A percentile compares a stretch with the other conserved stretches of the same genome.
Conservation (phyloP, 2,113 vertebrate genomes). For the Brachypteracias leptosomus region DNA sequence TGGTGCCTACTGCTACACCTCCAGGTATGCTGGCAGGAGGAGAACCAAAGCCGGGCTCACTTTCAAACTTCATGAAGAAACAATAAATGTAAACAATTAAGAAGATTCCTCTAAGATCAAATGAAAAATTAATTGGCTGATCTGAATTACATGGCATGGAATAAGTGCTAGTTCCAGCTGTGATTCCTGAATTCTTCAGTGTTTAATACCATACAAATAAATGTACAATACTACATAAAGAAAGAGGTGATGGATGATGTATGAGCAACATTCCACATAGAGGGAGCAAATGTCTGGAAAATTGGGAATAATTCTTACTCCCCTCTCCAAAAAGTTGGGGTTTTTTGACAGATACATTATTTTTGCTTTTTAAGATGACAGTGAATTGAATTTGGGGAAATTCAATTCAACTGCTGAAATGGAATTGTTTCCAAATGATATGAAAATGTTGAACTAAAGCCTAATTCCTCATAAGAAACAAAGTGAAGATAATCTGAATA, state of each 20-base stretch:
- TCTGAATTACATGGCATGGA: background rate
- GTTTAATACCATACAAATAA: background rate
- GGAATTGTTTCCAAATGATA: background rate
- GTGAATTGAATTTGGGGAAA: background rate
- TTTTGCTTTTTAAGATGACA: conserved; percentile 11
- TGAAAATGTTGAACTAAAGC: conserved; percentile 4
- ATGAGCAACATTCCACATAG: rapidly evolving
- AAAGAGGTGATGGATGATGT: background rate
- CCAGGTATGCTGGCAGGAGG: conserved; percentile 21
- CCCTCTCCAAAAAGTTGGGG: background rate
- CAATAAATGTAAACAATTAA: conserved; percentile 43
- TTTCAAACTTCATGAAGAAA: conserved; percentile 44
- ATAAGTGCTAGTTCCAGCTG: background rate
- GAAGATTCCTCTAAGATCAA: background rate
- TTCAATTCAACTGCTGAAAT: background rate
- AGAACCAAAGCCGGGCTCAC: conserved; percentile 57
- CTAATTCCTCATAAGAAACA: conserved; percentile 5
- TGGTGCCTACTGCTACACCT: background rate
- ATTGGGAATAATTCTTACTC: background rate
- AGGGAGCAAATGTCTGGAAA: background rate
- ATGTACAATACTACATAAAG: background rate
- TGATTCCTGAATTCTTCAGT: background rate
- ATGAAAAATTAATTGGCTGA: background rate
- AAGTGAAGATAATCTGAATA: conserved; percentile 66
- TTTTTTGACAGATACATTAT: conserved; percentile 31